Conservation (phyloP, 2,113 vertebrate genomes). For the Climacteris rufus region DNA sequence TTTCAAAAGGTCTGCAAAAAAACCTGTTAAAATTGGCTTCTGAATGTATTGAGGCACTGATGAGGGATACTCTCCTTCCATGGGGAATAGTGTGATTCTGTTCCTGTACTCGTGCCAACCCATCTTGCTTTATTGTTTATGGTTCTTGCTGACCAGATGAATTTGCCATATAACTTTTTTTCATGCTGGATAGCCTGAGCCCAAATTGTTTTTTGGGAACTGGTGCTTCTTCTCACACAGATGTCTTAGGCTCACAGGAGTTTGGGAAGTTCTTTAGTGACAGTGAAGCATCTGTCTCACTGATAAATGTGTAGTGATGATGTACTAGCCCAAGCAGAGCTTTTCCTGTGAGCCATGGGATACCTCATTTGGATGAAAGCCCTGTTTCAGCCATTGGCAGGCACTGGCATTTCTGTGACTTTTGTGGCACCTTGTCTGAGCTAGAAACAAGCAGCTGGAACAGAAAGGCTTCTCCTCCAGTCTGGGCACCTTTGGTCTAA, state of each 20-base stretch:
- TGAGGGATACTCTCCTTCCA: neutral
- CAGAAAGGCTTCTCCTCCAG: neutral
- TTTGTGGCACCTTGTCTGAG: neutral
- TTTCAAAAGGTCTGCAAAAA: neutral
- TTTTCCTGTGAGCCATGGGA: neutral
- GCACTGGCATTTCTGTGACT: accelerated
- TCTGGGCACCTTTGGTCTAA: neutral
- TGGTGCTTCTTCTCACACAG: neutral
- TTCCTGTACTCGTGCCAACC: neutral
- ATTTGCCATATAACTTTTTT: neutral
- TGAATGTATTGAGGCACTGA: neutral
- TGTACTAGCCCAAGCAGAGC: neutral
- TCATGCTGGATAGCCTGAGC: neutral
- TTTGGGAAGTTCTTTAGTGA: neutral
- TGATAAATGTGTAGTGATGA: neutral
- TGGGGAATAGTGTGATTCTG: neutral
- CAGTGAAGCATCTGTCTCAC: neutral
- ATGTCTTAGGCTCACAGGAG: neutral
- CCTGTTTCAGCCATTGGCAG: neutral
- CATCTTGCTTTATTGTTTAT: neutral
- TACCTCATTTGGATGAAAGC: neutral
- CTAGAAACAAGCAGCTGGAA: neutral
- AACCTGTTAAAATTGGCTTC: neutral
- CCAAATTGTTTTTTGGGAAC: neutral
- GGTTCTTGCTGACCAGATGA: neutral